These are phyloP conservation scores for Rhea pennata DNA, from an alignment of 2,113 vertebrate genomes.

Conservation along the genomic window DNA sequence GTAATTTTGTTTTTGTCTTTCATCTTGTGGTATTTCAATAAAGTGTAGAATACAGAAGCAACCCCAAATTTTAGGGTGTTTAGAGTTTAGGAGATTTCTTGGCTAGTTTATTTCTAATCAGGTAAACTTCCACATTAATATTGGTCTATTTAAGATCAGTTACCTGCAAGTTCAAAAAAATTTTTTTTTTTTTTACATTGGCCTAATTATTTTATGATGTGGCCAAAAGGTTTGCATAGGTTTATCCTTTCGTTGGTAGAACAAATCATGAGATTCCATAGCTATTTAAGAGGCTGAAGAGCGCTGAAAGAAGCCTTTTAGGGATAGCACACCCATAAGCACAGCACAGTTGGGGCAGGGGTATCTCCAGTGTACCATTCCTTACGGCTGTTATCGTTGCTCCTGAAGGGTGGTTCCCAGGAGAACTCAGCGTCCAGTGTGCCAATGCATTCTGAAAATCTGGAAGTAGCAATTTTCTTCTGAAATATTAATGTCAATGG, in stretches of 20 bases:
- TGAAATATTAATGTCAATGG: neutral
- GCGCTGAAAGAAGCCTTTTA: neutral
- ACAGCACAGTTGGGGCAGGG: neutral
- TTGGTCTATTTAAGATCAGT: neutral
- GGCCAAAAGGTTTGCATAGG: neutral
- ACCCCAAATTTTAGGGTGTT: neutral
- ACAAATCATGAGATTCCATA: neutral
- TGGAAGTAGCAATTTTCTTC: neutral
- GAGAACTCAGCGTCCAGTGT: neutral
- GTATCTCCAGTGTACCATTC: neutral
- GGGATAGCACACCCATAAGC: neutral
- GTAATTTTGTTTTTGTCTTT: neutral
- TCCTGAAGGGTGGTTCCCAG: neutral
- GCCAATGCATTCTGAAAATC: neutral
- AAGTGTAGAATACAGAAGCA: neutral
- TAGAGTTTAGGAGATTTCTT: neutral
- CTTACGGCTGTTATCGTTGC: accelerated
- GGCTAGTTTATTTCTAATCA: neutral
- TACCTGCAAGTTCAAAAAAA: neutral
- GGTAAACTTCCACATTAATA: neutral
- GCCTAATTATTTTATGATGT: accelerated
- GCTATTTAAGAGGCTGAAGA: neutral
- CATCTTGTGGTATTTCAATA: neutral
- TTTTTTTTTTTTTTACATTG: neutral
- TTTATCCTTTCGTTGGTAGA: neutral